Conservation (phyloP, 2,797 vertebrate species). For the Anabas testudineus region DNA sequence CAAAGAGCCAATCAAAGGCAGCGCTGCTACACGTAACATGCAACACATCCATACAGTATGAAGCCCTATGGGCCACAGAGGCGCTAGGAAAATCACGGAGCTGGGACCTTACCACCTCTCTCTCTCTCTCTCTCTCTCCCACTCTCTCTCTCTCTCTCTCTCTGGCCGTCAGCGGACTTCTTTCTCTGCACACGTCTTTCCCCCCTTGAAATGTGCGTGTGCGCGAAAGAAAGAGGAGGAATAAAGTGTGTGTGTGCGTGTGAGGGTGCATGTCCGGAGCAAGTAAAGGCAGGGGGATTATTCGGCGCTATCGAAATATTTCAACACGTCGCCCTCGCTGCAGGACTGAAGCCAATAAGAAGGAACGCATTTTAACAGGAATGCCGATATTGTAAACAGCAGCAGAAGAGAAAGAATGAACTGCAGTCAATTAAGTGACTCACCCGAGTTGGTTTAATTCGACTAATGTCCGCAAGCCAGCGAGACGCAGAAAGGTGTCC, state of each 20-base stretch:
- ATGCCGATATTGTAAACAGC: slow-evolving; percentile 81
- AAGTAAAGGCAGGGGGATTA: slow-evolving; percentile 83
- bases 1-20: slow-evolving; percentile 99
- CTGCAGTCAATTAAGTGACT: slow-evolving; percentile 78
- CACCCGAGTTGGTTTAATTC: slow-evolving; percentile 75
- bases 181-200: slow-evolving; percentile 79
- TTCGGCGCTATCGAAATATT: slow-evolving; percentile 83
- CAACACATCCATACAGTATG: slow-evolving; percentile 93
- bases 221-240: slow-evolving; percentile 76
- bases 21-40: slow-evolving; percentile 90
- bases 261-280: slow-evolving; percentile 81
- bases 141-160: slow-evolving; percentile 76
- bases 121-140: slow-evolving; percentile 72
- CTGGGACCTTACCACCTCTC: slow-evolving; percentile 88
- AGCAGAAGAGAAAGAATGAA: slow-evolving; percentile 71
- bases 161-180: slow-evolving; percentile 84
- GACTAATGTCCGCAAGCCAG: slow-evolving; percentile 74
- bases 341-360: slow-evolving; percentile 80
- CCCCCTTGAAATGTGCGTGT: slow-evolving; percentile 85
- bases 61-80: slow-evolving; percentile 92
- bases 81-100: slow-evolving; percentile 93
- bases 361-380: slow-evolving; percentile 81
- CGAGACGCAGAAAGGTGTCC: slow-evolving; percentile 66
- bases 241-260: slow-evolving; percentile 79
- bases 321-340: slow-evolving; percentile 81